A percentile compares a stretch with the other conserved stretches of the same genome.
Evolutionary conservation across 2,797 vertebrate species (phyloP).

Genomic region (Rhinophrynus dorsalis): DNA sequence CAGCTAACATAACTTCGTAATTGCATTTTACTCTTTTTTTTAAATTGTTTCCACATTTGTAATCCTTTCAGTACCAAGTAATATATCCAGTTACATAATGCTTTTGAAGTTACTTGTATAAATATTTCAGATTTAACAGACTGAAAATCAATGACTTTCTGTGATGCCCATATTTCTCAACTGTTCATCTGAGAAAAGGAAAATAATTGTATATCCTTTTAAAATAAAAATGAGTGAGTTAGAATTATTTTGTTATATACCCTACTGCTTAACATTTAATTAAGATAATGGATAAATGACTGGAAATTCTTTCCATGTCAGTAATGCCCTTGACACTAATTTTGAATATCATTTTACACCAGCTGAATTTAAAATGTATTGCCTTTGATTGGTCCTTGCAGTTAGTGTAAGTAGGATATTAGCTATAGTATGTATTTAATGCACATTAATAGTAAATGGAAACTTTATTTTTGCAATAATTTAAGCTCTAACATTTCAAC

Average conservation of each 20-base stretch:
- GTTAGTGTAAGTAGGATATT: neutral
- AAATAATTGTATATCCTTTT: too few species aligned
- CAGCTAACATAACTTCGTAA: too few species aligned
- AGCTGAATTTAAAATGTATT: constrained; percentile 40
- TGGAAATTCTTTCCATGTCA: constrained; percentile 23
- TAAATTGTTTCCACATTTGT: too few species aligned
- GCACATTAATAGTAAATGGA: constrained; percentile 12
- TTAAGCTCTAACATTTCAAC: constrained; percentile 24
- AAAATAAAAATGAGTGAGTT: too few species aligned
- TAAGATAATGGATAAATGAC: constrained; percentile 42
- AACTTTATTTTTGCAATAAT: constrained; percentile 12
- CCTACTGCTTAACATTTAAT: constrained; percentile 37
- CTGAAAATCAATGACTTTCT: too few species aligned
- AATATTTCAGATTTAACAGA: too few species aligned
- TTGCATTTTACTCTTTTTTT: too few species aligned
- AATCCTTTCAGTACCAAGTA: too few species aligned
- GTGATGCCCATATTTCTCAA: too few species aligned
- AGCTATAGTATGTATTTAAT: constrained; percentile 24
- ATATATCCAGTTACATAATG: too few species aligned
- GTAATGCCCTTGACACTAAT: constrained; percentile 45
- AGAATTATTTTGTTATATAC: constrained; percentile 21
- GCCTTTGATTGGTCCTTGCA: constrained; percentile 20
- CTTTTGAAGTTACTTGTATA: too few species aligned
- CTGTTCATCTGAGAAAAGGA: too few species aligned
- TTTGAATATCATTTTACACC: constrained; percentile 30